Evolutionary conservation across 2,888 invertebrate species (phyloP), one percentile per base, ranked within the genome.

Genomic region (Platynereis dumerilii): DNA sequence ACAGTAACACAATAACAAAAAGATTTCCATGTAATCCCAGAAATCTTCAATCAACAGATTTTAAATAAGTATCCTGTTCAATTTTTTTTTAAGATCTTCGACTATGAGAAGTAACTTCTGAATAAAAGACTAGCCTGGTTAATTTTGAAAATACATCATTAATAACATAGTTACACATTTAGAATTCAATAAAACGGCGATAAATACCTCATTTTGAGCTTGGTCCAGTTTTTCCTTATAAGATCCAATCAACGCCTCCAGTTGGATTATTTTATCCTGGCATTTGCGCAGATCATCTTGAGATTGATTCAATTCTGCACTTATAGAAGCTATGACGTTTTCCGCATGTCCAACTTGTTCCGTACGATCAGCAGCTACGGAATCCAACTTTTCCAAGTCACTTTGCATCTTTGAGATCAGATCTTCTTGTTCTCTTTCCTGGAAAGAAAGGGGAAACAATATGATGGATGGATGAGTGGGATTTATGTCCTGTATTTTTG

Each of bases 261-360:
- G 71, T 59, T 78, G 77, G 24, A 69, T 69, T 54, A 78, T 66
- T 20, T 76, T 73, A 34, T 74, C 75, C 65, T 77, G 75, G 1
- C 78, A 70, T 54, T 75, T 66, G 20, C 76, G 73, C 48, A 82
- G 69, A 29, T 82, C 81, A 48, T 78, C 77, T 68, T 81, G 80
- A 0, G 75, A 71, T 3, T 73, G 69, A 60, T 72, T 76, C 58
- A 81, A 70, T 69, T 82, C 83, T 45, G 73, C 70, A 2, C 80
- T 82, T 39, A 83, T 71, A 69, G 79, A 76, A 55, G 81, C 79
- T 1, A 82, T 79, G 55, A 80, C 76, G 42, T 79, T 78, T 69
- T 83, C 81, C 66, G 79, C 78, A 58, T 78, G 77, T 56, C 65
- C 67, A 24, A 80, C 72, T 60, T 81, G 78, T 27, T 69, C 72